Evolutionary conservation across 2,888 invertebrate genomes (phyloP).

Genomic region (Caenorhabditis sinica): DNA sequence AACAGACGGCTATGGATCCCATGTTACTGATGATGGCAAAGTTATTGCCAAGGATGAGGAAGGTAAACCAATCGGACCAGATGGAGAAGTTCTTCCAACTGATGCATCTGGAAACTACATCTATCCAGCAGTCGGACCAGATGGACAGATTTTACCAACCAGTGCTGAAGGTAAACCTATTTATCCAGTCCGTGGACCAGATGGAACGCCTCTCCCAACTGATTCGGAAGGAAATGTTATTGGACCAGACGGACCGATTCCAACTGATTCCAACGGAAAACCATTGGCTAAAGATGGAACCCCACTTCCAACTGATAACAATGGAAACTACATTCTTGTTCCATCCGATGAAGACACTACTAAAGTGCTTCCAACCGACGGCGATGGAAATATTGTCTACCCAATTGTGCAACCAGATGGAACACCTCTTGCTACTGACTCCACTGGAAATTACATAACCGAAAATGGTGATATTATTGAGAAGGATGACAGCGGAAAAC

Average conservation of each 20-base stretch:
- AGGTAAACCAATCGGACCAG: slow-evolving; percentile 70
- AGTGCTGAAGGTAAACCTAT: slow-evolving; percentile 4
- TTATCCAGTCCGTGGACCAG: slow-evolving; percentile 6
- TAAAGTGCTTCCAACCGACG: slow-evolving; percentile 8
- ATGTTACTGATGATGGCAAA: slow-evolving; percentile 57
- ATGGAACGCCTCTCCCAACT: slow-evolving; percentile 1
- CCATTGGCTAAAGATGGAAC: neutral
- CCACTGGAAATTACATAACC: neutral
- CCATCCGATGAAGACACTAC: neutral
- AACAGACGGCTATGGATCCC: slow-evolving; percentile 63
- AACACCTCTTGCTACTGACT: slow-evolving; percentile 16
- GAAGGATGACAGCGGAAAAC: slow-evolving; percentile 14
- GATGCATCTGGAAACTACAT: slow-evolving; percentile 3
- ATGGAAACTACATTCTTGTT: slow-evolving; percentile 5
- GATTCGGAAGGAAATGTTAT: neutral
- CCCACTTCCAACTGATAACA: neutral
- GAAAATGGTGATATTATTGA: slow-evolving; percentile 12
- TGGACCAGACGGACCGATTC: slow-evolving; percentile 5
- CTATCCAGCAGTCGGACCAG: slow-evolving; percentile 8
- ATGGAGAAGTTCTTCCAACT: slow-evolving; percentile 16
- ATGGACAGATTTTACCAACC: neutral
- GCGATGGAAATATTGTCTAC: neutral
- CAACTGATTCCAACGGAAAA: slow-evolving; percentile 6
- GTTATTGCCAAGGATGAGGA: slow-evolving; percentile 68
- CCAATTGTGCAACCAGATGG: slow-evolving; percentile 11